phyloP scores from a whole-genome alignment of 2,113 vertebrate genomes.

The Naja naja region DNA sequence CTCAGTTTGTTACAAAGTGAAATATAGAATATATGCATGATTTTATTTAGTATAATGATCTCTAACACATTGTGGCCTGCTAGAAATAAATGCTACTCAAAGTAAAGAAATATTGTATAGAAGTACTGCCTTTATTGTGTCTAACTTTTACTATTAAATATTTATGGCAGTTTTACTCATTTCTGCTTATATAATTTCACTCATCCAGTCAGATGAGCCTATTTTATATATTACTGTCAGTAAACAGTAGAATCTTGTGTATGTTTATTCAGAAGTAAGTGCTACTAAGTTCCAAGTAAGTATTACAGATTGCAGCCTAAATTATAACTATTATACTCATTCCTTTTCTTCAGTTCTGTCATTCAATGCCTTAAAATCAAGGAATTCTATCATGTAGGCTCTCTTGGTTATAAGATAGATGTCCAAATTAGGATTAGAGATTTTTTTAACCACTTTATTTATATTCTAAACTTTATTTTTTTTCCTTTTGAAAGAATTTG shows the following conservation, averaged over 20 bases:
- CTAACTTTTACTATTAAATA: slow-evolving; percentile 48
- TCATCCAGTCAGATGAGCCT: slow-evolving; percentile 58
- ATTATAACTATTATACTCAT: slow-evolving; percentile 49
- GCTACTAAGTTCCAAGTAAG: not conserved
- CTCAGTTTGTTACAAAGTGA: slow-evolving; percentile 47
- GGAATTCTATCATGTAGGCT: slow-evolving; percentile 29
- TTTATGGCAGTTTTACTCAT: slow-evolving; percentile 52
- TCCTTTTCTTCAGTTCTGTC: slow-evolving; percentile 68
- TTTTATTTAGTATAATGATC: slow-evolving; percentile 41
- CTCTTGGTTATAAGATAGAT: slow-evolving; percentile 10
- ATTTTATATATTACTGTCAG: slow-evolving; percentile 32
- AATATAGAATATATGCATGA: slow-evolving; percentile 56
- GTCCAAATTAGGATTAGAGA: slow-evolving; percentile 48
- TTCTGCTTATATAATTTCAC: slow-evolving; percentile 69
- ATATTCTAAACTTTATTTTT: not conserved
- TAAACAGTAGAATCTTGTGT: not conserved
- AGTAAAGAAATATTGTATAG: slow-evolving; percentile 19
- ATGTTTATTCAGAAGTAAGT: not conserved
- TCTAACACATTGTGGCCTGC: slow-evolving; percentile 20
- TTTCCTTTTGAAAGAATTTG: not conserved
- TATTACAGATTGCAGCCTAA: not conserved
- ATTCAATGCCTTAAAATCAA: slow-evolving; percentile 35
- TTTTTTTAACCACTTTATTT: slow-evolving; percentile 32
- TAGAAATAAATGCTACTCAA: slow-evolving; percentile 21
- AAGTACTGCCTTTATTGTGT: slow-evolving; percentile 39